Conservation (phyloP, 2,797 vertebrate genomes). For the Alcedo atthis region DNA sequence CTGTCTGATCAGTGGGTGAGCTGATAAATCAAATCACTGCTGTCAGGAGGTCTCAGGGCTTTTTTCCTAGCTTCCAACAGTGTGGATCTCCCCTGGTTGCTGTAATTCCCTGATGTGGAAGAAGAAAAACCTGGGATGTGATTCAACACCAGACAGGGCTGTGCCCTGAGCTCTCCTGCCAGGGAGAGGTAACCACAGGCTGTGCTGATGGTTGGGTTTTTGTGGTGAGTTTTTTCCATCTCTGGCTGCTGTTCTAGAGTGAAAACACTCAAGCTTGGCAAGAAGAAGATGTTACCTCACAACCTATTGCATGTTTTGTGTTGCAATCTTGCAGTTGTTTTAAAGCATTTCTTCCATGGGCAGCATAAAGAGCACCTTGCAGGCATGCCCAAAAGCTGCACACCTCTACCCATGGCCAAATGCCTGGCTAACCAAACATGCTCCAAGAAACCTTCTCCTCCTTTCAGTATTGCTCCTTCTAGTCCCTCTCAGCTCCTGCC, state of each 20-base stretch:
- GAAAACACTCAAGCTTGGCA: neutral
- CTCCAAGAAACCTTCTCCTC: neutral
- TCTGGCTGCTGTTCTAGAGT: neutral
- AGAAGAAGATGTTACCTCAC: neutral
- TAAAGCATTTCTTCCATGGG: neutral
- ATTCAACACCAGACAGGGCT: fast-evolving
- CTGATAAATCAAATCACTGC: neutral
- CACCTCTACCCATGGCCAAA: neutral
- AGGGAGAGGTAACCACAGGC: neutral
- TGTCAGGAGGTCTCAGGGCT: neutral
- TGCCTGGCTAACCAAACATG: neutral
- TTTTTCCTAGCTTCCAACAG: neutral
- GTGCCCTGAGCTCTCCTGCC: neutral
- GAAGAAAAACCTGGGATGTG: neutral
- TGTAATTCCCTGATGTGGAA: neutral
- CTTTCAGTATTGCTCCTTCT: neutral
- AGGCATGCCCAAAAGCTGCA: neutral
- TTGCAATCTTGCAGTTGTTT: neutral
- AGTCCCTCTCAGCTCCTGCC: neutral
- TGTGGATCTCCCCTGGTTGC: neutral
- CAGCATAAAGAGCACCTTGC: neutral
- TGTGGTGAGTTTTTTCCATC: neutral
- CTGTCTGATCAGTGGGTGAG: fast-evolving
- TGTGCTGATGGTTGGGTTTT: neutral
- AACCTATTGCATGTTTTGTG: neutral